Evolutionary conservation across 2,888 invertebrate genomes (phyloP).

Genomic region (Diarsia dahlii): DNA sequence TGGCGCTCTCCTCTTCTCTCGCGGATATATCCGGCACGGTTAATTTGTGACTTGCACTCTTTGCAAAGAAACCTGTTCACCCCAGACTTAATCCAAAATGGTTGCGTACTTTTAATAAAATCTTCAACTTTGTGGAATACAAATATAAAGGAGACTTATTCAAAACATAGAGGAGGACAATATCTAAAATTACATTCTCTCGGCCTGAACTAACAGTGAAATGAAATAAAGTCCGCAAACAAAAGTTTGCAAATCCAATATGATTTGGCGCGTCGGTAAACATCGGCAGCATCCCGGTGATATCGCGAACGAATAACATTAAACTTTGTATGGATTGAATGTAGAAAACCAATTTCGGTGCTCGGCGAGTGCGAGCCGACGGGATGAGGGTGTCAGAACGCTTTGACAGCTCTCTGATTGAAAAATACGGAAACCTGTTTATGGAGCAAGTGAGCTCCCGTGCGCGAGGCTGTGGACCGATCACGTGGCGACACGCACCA

Average conservation of each 20-base stretch:
- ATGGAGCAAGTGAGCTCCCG: constrained; percentile 87
- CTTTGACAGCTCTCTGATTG: constrained; percentile 92
- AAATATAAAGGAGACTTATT: constrained; percentile 75
- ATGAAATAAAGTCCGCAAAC: constrained; percentile 91
- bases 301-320: constrained; percentile 91
- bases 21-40: constrained; percentile 83
- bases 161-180: constrained; percentile 80
- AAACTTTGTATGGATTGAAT: constrained; percentile 91
- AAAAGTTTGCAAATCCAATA: constrained; percentile 91
- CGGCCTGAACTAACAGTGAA: constrained; percentile 89
- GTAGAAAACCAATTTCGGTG: constrained; percentile 91
- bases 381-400: constrained; percentile 91
- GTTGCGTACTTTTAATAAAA: constrained; percentile 67
- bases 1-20: constrained; percentile 74
- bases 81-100: constrained; percentile 14
- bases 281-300: constrained; percentile 91
- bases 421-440: constrained; percentile 92
- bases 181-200: constrained; percentile 88
- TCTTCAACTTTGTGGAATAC: constrained; percentile 61
- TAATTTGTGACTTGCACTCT: constrained; percentile 85
- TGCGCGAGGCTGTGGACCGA: constrained; percentile 64
- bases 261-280: constrained; percentile 91
- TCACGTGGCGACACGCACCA: constrained; percentile 58
- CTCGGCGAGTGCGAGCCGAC: constrained; percentile 91
- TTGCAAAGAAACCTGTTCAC: constrained; percentile 30